These are phyloP conservation scores for Battus philenor DNA, from an alignment of 1,140 invertebrate species.

Conservation along the genomic window DNA sequence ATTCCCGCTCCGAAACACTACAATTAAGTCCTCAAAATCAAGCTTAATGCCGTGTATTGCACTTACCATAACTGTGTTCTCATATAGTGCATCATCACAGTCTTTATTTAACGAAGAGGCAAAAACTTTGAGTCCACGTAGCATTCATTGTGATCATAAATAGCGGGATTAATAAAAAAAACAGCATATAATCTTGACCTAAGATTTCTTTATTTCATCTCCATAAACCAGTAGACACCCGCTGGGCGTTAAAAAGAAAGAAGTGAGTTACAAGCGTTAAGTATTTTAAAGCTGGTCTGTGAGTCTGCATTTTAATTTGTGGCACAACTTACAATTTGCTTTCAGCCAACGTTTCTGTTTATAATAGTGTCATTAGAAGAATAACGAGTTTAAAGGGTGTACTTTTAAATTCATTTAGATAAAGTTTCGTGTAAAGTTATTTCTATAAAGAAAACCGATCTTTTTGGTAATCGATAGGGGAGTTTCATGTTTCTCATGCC, in stretches of 20 bases:
- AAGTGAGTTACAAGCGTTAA: slow-evolving; percentile 5
- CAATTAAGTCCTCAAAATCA: slow-evolving; percentile 23
- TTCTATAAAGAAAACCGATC: too few species aligned
- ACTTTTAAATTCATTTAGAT: too few species aligned
- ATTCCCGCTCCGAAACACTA: slow-evolving; percentile 21
- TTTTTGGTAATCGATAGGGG: too few species aligned
- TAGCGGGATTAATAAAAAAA: slow-evolving; percentile 30
- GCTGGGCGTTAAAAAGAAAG: slow-evolving; percentile 35
- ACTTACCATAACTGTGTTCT: slow-evolving; percentile 34
- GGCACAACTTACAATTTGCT: too few species aligned
- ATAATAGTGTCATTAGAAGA: too few species aligned
- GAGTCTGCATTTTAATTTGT: too few species aligned
- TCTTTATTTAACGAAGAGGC: slow-evolving; percentile 38
- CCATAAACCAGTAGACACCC: slow-evolving; percentile 29
- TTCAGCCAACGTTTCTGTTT: too few species aligned
- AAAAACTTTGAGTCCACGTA: slow-evolving; percentile 45
- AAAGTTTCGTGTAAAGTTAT: too few species aligned
- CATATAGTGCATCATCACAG: slow-evolving; percentile 29
- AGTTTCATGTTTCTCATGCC: too few species aligned
- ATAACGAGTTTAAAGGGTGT: too few species aligned
- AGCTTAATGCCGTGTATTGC: slow-evolving; percentile 26
- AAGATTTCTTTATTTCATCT: slow-evolving; percentile 55
- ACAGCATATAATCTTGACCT: slow-evolving; percentile 45
- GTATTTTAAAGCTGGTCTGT: neutral
- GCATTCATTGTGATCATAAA: slow-evolving; percentile 49